Evolutionary conservation across 2,888 invertebrate genomes (phyloP).

Genomic region (Xestia rhomboidea): DNA sequence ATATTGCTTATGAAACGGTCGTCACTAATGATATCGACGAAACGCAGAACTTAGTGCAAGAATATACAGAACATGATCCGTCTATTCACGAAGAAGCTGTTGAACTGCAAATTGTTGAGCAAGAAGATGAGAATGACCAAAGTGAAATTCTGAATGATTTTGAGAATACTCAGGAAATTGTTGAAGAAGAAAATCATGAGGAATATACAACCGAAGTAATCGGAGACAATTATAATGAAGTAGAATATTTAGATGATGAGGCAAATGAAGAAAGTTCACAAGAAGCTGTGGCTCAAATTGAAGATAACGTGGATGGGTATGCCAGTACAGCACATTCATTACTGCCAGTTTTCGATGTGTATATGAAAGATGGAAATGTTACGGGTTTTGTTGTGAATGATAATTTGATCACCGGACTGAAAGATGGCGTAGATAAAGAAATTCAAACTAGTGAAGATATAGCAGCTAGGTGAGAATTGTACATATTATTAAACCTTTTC

Average conservation of each 20-base stretch:
- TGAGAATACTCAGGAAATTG: conserved; percentile 32
- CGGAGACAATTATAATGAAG: conserved; percentile 35
- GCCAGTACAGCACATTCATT: conserved; percentile 64
- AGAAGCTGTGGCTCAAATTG: conserved; percentile 66
- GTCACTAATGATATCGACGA: conserved; percentile 52
- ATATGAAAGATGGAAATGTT: conserved; percentile 75
- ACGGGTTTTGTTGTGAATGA: conserved; percentile 72
- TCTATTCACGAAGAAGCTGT: conserved; percentile 16
- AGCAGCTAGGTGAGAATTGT: conserved; percentile 52
- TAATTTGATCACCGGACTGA: conserved; percentile 55
- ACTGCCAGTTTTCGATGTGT: conserved; percentile 73
- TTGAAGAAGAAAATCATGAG: conserved; percentile 48
- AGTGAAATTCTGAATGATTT: conserved; percentile 39
- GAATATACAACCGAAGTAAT: conserved; percentile 49
- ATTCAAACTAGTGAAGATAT: conserved; percentile 64
- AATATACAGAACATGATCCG: conserved; percentile 45
- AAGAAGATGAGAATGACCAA: conserved; percentile 23
- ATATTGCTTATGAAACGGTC: conserved; percentile 65
- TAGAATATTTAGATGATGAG: conserved; percentile 45
- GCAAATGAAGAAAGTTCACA: conserved; percentile 49
- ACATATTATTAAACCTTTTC: neutral
- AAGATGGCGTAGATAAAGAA: conserved; percentile 66
- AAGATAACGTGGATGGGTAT: conserved; percentile 37
- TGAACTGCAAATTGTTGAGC: conserved; percentile 28
- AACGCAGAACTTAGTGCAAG: conserved; percentile 34